phyloP scores from a whole-genome alignment of 2,888 invertebrate genomes.

The Scaptomyza flava region DNA sequence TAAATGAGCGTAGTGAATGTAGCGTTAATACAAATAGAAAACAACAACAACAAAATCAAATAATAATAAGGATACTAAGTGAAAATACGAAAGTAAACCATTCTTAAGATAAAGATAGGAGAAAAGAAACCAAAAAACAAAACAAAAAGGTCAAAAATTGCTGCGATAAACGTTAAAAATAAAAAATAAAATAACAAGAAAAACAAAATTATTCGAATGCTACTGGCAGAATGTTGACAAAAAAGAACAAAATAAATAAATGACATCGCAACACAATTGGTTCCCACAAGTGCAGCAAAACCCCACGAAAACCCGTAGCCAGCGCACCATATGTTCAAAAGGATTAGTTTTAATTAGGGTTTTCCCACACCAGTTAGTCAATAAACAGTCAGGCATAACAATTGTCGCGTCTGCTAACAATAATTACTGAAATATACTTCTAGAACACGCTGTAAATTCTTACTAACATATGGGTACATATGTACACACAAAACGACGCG shows the following conservation, averaged over 20 bases:
- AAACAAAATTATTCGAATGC: conserved; percentile 35
- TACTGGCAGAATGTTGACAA: conserved; percentile 35
- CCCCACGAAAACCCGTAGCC: neutral
- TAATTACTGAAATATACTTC: conserved; percentile 10
- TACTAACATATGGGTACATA: neutral
- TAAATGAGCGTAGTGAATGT: conserved; percentile 60
- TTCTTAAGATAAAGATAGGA: conserved; percentile 17
- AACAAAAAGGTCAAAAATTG: conserved; percentile 75
- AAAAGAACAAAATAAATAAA: conserved; percentile 26
- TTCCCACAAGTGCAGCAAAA: conserved; percentile 4
- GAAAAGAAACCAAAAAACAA: conserved; percentile 28
- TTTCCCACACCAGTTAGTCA: conserved; percentile 48
- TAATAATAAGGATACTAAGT: conserved; percentile 45
- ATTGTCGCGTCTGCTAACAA: conserved; percentile 16
- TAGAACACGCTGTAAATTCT: neutral
- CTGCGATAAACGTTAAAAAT: conserved; percentile 69
- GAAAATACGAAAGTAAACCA: conserved; percentile 35
- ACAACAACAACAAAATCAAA: conserved; percentile 5
- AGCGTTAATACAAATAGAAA: conserved; percentile 34
- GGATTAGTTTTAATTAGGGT: conserved; percentile 65
- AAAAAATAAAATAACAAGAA: neutral
- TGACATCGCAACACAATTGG: conserved; percentile 38
- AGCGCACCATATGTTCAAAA: conserved; percentile 40
- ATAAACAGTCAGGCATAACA: conserved; percentile 47
- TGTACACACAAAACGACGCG: too few species aligned